A percentile compares a stretch with the other conserved stretches of the same genome.
Evolutionary conservation across 1,140 invertebrate genomes (phyloP).

Genomic region (Papilio helenus): DNA sequence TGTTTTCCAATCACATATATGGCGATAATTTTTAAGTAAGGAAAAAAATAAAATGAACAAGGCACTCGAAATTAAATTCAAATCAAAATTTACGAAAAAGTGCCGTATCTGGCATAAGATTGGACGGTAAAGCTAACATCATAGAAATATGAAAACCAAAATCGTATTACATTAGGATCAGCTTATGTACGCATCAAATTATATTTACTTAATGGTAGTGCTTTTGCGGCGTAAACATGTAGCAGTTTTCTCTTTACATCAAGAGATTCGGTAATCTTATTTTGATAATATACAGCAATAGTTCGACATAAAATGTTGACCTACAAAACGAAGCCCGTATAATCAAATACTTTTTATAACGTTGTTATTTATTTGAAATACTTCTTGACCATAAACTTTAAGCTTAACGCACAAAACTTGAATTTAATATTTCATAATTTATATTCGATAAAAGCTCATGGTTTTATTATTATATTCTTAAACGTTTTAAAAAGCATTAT

Average conservation of each 20-base stretch:
- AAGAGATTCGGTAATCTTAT: background rate
- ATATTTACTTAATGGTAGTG: slow-evolving; percentile 5
- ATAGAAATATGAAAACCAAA: background rate
- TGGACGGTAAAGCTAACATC: background rate
- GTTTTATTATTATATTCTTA: too few species aligned
- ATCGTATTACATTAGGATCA: background rate
- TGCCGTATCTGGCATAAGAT: background rate
- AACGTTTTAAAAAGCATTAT: too few species aligned
- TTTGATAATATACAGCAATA: background rate
- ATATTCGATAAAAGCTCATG: too few species aligned
- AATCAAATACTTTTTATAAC: background rate
- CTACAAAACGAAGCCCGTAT: background rate
- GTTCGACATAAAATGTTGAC: background rate
- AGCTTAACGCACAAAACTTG: too few species aligned
- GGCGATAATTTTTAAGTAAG: background rate
- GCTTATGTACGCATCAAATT: background rate
- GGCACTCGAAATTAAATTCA: too few species aligned
- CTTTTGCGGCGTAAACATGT: background rate
- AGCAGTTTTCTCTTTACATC: background rate
- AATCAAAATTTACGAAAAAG: background rate
- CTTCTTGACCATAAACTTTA: background rate
- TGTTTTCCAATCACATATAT: background rate
- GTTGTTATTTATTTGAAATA: background rate
- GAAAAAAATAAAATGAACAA: background rate
- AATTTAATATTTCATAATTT: too few species aligned